These are phyloP conservation scores for Napeogenes sylphis DNA, from an alignment of 2,888 invertebrate species.

Conservation along the genomic window DNA sequence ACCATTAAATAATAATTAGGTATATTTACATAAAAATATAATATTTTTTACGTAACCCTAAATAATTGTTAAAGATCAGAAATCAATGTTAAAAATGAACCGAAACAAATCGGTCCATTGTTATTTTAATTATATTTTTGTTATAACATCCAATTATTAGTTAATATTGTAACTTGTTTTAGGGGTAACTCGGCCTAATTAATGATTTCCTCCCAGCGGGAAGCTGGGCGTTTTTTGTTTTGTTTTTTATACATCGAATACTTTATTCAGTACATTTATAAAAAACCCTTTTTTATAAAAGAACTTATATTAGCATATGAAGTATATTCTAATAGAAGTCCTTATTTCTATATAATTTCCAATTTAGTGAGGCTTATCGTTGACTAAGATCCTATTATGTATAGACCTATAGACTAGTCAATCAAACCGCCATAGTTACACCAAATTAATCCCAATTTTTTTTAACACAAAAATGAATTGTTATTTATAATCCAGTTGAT, in stretches of 20 bases:
- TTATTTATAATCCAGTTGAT: too few species aligned
- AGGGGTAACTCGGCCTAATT: conserved; percentile 68
- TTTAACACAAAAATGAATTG: too few species aligned
- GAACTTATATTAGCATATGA: too few species aligned
- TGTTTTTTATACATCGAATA: conserved; percentile 10
- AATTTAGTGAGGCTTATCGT: too few species aligned
- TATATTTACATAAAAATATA: background rate
- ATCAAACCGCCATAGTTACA: too few species aligned
- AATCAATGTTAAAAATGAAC: conserved; percentile 43
- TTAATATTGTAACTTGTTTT: conserved; percentile 56
- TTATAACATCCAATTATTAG: conserved; percentile 73
- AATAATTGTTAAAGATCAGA: conserved; percentile 39
- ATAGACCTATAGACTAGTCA: too few species aligned
- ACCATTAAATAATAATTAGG: too few species aligned
- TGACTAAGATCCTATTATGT: too few species aligned
- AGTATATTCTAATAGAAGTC: too few species aligned
- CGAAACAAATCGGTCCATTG: conserved; percentile 54
- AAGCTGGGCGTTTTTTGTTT: conserved; percentile 43
- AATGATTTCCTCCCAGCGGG: conserved; percentile 67
- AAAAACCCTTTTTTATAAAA: background rate
- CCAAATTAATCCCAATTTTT: too few species aligned
- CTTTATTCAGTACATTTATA: background rate
- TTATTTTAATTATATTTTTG: conserved; percentile 55
- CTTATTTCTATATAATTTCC: too few species aligned
- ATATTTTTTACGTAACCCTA: conserved; percentile 12